Percentiles rank a stretch among this genome's conserved stretches.
Conservation (phyloP, 2,888 invertebrate species). For the Cenopis cana region DNA sequence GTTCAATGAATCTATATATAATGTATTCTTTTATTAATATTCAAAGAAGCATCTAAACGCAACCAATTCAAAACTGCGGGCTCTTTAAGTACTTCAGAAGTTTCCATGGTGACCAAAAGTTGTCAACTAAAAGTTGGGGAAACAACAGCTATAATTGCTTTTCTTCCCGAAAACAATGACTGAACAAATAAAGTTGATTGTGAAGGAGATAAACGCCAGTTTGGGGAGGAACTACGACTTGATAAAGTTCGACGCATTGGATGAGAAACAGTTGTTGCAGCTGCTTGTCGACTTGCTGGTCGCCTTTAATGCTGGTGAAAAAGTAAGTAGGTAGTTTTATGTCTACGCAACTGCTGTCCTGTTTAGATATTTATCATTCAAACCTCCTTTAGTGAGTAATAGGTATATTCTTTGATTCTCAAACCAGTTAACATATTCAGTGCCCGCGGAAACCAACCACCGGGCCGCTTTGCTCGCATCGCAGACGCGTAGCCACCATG, state of each 20-base stretch:
- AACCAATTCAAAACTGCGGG: conserved; percentile 2
- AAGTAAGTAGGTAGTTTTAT: conserved; percentile 63
- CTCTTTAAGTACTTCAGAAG: conserved; percentile 41
- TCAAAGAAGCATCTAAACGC: conserved; percentile 2
- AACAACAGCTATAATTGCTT: conserved; percentile 13
- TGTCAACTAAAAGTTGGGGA: conserved; percentile 48
- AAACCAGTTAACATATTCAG: too few species aligned
- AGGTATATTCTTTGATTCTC: too few species aligned
- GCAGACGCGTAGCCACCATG: too few species aligned
- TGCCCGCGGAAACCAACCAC: too few species aligned
- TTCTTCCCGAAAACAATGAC: conserved; percentile 75
- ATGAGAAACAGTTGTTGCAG: conserved; percentile 90
- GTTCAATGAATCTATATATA: too few species aligned
- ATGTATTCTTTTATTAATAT: background rate
- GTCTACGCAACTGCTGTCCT: background rate
- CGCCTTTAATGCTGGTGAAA: conserved; percentile 88
- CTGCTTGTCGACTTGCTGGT: conserved; percentile 90
- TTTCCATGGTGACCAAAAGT: conserved; percentile 55
- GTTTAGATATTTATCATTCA: background rate
- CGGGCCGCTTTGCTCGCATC: too few species aligned
- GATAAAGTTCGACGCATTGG: conserved; percentile 93
- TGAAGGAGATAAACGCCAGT: conserved; percentile 89
- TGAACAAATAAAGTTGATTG: conserved; percentile 88
- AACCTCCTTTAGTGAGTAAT: too few species aligned
- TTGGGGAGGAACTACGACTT: conserved; percentile 91